A percentile compares a stretch with the other conserved stretches of the same genome.
These are phyloP conservation scores for Erebia epiphron DNA, from an alignment of 2,888 invertebrate species.

Conservation along the genomic window DNA sequence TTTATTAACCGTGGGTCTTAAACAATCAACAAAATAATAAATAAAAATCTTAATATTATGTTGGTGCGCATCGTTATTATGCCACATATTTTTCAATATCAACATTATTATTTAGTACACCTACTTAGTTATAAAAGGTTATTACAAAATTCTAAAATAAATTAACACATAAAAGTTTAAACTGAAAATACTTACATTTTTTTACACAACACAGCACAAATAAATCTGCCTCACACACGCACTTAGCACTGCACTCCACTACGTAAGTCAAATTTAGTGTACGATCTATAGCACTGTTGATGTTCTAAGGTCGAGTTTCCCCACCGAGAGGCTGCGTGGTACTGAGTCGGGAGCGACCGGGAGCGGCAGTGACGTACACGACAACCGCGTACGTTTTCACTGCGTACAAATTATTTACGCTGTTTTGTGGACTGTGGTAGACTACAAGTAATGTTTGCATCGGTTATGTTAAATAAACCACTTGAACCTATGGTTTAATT, in stretches of 20 bases:
- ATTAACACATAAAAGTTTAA: not conserved
- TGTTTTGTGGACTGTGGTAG: constrained; percentile 17
- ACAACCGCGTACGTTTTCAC: constrained; percentile 56
- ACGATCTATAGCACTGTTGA: constrained; percentile 13
- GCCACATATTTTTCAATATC: too few species aligned
- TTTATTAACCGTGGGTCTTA: too few species aligned
- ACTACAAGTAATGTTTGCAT: not conserved
- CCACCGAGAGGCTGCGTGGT: constrained; percentile 71
- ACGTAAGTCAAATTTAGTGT: constrained; percentile 39
- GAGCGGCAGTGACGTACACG: constrained; percentile 61
- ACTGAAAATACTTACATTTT: constrained; percentile 38
- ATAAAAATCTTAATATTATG: too few species aligned
- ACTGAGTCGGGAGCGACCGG: constrained; percentile 63
- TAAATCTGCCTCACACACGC: constrained; percentile 28
- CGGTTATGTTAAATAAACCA: not conserved
- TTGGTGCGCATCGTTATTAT: too few species aligned
- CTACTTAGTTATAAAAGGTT: too few species aligned
- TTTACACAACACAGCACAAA: constrained; percentile 34
- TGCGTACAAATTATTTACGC: constrained; percentile 43
- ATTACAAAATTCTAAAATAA: not conserved
- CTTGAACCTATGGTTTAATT: not conserved
- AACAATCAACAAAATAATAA: too few species aligned
- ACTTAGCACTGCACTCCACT: constrained; percentile 73
- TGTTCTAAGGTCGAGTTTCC: constrained; percentile 50
- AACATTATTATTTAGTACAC: too few species aligned